These are phyloP conservation scores for Nemotelus nigrinus DNA, from an alignment of 2,888 invertebrate genomes.

Conservation along the genomic window DNA sequence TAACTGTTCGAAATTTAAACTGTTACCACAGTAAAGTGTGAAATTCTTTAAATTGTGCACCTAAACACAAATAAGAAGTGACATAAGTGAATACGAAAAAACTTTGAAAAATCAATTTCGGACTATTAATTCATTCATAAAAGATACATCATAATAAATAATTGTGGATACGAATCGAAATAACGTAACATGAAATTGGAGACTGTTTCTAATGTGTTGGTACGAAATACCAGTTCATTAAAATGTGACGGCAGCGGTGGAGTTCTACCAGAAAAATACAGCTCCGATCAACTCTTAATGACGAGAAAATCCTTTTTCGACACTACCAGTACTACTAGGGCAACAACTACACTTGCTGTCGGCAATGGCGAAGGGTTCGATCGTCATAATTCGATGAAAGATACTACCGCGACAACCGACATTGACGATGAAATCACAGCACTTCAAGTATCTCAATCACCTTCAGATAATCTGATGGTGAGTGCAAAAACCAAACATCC, in stretches of 20 bases:
- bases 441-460: slow-evolving; percentile 19
- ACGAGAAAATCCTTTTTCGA: slow-evolving; percentile 23
- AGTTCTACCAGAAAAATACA: slow-evolving; percentile 28
- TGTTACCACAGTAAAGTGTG: background rate
- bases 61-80: background rate
- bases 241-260: slow-evolving; percentile 2
- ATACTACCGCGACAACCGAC: background rate
- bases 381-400: slow-evolving; percentile 5
- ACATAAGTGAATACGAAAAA: background rate
- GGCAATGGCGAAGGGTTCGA: background rate
- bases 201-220: slow-evolving; percentile 17
- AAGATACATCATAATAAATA: no score
- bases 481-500: slow-evolving; percentile 30
- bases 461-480: slow-evolving; percentile 33
- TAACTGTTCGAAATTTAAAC: slow-evolving; percentile 38
- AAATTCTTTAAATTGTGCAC: background rate
- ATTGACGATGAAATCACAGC: slow-evolving; percentile 18
- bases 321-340: background rate
- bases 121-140: no score
- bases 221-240: slow-evolving; percentile 24
- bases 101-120: no score
- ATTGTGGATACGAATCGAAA: background rate
- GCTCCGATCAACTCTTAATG: slow-evolving; percentile 29
- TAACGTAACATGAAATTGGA: slow-evolving; percentile 35
- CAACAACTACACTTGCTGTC: background rate